These are phyloP conservation scores for Crossaster papposus DNA, from an alignment of 53 echinoderm and acorn worm genomes.

Conservation along the genomic window DNA sequence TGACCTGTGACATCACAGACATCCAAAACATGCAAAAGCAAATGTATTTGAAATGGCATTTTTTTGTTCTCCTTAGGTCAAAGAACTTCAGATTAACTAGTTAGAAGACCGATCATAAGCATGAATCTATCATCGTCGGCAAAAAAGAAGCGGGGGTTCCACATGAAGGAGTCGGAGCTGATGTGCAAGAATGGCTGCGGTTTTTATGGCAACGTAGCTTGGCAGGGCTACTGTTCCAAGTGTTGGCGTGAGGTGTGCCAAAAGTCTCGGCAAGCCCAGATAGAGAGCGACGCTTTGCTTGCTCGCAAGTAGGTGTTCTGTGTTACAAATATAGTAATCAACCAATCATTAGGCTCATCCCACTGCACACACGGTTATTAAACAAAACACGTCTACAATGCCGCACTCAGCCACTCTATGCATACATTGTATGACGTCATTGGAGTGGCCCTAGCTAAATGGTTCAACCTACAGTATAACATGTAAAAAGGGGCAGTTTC, in stretches of 20 bases:
- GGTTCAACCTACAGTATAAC: no score
- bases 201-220: constrained; percentile 91
- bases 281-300: constrained; percentile 58
- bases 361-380: no score
- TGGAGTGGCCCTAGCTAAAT: no score
- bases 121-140: constrained; percentile 32
- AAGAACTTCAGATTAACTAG: not conserved
- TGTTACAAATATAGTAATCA: not conserved
- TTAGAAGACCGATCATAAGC: not conserved
- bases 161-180: constrained; percentile 88
- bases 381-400: not conserved
- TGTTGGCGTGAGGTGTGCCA: constrained; percentile 91
- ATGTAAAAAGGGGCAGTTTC: no score
- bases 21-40: no score
- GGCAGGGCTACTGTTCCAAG: constrained; percentile 95
- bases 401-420: no score
- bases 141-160: constrained; percentile 89
- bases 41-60: no score
- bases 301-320: constrained; percentile 52
- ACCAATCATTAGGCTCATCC: no score
- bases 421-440: no score
- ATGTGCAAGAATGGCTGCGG: constrained; percentile 95
- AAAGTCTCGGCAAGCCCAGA: constrained; percentile 78
- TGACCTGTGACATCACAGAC: no score
- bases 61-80: not conserved